phyloP scores from a whole-genome alignment of 2,797 vertebrate species.

The Danio kyathit region DNA sequence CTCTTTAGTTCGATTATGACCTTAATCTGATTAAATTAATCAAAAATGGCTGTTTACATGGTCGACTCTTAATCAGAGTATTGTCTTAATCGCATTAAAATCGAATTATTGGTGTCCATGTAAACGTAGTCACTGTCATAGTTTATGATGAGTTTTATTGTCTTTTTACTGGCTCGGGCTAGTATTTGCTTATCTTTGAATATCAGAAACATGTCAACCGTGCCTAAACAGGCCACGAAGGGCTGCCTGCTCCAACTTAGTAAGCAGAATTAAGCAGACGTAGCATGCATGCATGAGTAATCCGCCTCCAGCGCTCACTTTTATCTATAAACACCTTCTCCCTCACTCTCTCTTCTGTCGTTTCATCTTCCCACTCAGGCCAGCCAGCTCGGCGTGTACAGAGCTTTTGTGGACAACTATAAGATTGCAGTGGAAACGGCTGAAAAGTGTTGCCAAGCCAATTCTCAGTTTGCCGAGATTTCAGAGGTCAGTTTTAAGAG shows the following conservation, averaged over 20 bases:
- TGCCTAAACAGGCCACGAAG: slow-evolving; percentile 17
- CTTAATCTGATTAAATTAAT: too few relatives aligned
- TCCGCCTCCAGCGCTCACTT: slow-evolving; percentile 27
- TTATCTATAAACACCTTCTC: slow-evolving; percentile 39
- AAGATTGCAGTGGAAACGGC: slow-evolving; percentile 97
- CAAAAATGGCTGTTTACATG: too few relatives aligned
- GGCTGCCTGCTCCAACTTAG: slow-evolving; percentile 24
- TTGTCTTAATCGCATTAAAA: too few relatives aligned
- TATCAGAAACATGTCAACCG: slow-evolving; percentile 18
- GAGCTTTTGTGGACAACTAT: slow-evolving; percentile 99
- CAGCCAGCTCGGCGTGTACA: slow-evolving; percentile 97
- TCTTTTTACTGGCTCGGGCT: neutral
- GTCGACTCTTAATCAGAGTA: too few relatives aligned
- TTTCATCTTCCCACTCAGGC: slow-evolving; percentile 79
- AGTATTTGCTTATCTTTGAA: slow-evolving; percentile 35
- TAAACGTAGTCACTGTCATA: neutral
- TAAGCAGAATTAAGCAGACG: slow-evolving; percentile 16
- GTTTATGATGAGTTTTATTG: slow-evolving; percentile 2
- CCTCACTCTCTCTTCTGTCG: slow-evolving; percentile 73
- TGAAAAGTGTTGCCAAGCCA: slow-evolving; percentile 98
- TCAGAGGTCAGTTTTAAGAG: slow-evolving; percentile 87
- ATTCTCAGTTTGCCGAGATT: slow-evolving; percentile 97
- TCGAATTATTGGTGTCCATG: too few relatives aligned
- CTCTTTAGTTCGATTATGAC: too few relatives aligned
- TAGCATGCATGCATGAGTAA: slow-evolving; percentile 29